These are phyloP conservation scores for Chlamydotis undulata DNA, from an alignment of 2,113 vertebrate species.

Conservation along the genomic window DNA sequence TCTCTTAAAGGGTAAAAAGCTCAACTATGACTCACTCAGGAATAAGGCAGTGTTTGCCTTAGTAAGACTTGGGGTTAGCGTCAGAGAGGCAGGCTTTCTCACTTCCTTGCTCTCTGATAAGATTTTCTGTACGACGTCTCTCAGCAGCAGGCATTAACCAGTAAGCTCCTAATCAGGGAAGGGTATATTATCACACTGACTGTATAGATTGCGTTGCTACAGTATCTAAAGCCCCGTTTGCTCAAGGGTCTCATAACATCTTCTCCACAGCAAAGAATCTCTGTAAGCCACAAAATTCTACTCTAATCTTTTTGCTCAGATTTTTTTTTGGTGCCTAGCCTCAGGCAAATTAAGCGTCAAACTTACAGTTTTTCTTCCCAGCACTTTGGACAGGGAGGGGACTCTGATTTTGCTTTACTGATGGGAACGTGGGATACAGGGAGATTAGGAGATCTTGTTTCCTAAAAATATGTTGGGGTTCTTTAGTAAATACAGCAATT, in stretches of 20 bases:
- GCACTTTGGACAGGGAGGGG: not conserved
- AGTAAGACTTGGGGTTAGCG: not conserved
- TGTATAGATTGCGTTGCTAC: not conserved
- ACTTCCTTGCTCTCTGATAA: constrained; percentile 3
- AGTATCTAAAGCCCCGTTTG: not conserved
- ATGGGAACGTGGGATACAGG: not conserved
- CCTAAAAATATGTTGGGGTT: not conserved
- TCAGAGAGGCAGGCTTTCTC: not conserved
- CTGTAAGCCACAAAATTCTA: constrained; percentile 15
- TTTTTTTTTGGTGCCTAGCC: not conserved
- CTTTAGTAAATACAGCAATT: not conserved
- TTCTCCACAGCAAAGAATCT: constrained; percentile 32
- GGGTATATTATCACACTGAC: not conserved
- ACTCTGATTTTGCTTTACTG: not conserved
- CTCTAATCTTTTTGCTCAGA: not conserved
- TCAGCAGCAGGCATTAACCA: not conserved
- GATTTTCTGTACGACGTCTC: not conserved
- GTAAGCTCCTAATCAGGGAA: not conserved
- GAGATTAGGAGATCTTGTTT: not conserved
- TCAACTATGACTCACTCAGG: not conserved
- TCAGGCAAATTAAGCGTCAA: not conserved
- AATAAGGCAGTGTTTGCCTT: not conserved
- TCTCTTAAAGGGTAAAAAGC: not conserved
- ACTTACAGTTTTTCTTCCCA: not conserved
- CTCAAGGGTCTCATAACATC: not conserved